Evolutionary conservation across 2,113 vertebrate genomes (phyloP).

Genomic region (Stercorarius parasiticus): DNA sequence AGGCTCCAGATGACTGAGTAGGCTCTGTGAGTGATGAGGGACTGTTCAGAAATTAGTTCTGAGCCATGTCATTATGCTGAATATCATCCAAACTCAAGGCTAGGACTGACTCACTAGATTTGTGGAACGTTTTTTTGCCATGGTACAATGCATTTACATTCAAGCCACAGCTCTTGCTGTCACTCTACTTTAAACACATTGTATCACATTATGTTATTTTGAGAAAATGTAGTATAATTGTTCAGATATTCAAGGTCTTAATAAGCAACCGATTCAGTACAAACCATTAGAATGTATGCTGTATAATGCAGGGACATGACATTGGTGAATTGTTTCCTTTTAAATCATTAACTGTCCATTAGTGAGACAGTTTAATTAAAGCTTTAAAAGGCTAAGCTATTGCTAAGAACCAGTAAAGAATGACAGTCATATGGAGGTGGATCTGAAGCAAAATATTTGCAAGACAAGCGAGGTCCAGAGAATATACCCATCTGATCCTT

Average conservation of each 20-base stretch:
- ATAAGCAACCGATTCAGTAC: slow-evolving; percentile 18
- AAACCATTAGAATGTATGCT: slow-evolving; percentile 23
- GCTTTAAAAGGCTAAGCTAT: slow-evolving; percentile 8
- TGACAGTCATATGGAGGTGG: background rate
- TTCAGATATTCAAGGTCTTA: slow-evolving; percentile 48
- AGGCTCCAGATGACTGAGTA: background rate
- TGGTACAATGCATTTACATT: slow-evolving; percentile 19
- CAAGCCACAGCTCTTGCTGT: slow-evolving; percentile 22
- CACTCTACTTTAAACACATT: slow-evolving; percentile 4
- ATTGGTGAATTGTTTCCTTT: slow-evolving; percentile 48
- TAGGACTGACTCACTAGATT: slow-evolving; percentile 35
- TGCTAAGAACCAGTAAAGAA: background rate
- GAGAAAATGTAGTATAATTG: background rate
- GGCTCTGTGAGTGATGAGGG: slow-evolving; percentile 25
- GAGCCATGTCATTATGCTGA: slow-evolving; percentile 25
- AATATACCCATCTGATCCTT: background rate
- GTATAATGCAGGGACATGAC: slow-evolving; percentile 25
- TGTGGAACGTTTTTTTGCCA: background rate
- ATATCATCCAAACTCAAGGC: slow-evolving; percentile 48
- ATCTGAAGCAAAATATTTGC: background rate
- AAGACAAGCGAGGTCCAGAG: background rate
- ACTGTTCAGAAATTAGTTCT: slow-evolving; percentile 38
- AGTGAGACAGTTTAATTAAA: slow-evolving; percentile 56
- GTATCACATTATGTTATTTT: slow-evolving; percentile 40
- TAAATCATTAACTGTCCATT: slow-evolving; percentile 57